Conservation (phyloP, 1,140 invertebrate species). For the Gonioctena quinquepunctata region DNA sequence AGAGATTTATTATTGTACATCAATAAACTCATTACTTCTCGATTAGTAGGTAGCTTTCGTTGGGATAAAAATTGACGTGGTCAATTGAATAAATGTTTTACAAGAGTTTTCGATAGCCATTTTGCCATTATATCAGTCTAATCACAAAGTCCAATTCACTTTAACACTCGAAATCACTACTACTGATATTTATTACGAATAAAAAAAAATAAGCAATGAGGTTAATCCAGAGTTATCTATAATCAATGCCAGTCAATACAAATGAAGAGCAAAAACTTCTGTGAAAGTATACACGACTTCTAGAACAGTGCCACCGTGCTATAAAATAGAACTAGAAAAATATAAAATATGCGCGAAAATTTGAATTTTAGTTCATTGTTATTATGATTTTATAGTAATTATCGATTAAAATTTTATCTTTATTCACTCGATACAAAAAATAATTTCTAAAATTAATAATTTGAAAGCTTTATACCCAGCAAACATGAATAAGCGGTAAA, state of each 20-base stretch:
- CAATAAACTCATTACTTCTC: background rate
- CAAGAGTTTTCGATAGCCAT: background rate
- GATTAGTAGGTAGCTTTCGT: background rate
- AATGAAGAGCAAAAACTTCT: background rate
- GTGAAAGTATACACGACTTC: background rate
- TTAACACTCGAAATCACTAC: background rate
- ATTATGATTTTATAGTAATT: background rate
- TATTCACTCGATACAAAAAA: background rate
- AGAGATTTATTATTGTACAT: background rate
- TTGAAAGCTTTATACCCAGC: too few relatives aligned
- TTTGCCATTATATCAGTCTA: background rate
- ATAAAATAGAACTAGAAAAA: background rate
- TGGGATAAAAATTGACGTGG: background rate
- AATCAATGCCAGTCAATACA: background rate
- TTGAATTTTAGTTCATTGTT: background rate
- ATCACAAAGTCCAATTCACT: background rate
- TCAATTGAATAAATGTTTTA: background rate
- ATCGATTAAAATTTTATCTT: background rate
- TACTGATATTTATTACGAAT: background rate
- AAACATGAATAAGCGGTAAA: too few relatives aligned
- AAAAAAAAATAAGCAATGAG: background rate
- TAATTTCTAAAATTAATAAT: background rate
- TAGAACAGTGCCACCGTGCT: background rate
- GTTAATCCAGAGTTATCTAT: background rate
- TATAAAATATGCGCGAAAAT: background rate